phyloP scores from a whole-genome alignment of 2,888 invertebrate species.

The Saturnia japonica region DNA sequence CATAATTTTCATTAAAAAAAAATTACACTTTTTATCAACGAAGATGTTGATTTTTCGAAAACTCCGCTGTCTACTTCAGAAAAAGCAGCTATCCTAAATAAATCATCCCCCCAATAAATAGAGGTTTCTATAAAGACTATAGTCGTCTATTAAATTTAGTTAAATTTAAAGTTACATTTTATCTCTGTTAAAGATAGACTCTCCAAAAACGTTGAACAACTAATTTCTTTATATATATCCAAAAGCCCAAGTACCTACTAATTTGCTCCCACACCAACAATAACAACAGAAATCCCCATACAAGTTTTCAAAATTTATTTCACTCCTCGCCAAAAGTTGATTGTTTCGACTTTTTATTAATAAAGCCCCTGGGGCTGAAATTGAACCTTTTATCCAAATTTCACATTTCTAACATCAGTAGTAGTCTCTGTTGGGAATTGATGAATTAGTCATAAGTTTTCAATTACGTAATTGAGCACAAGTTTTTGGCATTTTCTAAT shows the following conservation, averaged over 20 bases:
- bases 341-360: not conserved
- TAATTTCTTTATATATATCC: not conserved
- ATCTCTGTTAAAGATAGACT: not conserved
- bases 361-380: not conserved
- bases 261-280: not conserved
- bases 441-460: not conserved
- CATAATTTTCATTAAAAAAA: not conserved
- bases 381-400: not conserved
- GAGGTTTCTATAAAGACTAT: not conserved
- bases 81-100: not conserved
- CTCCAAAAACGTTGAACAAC: not conserved
- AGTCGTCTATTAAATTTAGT: not conserved
- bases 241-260: not conserved
- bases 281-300: not conserved
- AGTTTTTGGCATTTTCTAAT: not conserved
- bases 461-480: not conserved
- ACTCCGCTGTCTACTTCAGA: not conserved
- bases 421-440: not conserved
- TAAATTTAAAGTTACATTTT: too few relatives aligned
- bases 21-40: too few relatives aligned
- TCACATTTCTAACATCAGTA: not conserved
- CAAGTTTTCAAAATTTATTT: not conserved
- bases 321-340: too few relatives aligned
- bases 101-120: not conserved
- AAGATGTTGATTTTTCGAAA: too few relatives aligned